These are phyloP conservation scores for Engraulis encrasicolus DNA, from an alignment of 2,113 vertebrate species.

Conservation along the genomic window DNA sequence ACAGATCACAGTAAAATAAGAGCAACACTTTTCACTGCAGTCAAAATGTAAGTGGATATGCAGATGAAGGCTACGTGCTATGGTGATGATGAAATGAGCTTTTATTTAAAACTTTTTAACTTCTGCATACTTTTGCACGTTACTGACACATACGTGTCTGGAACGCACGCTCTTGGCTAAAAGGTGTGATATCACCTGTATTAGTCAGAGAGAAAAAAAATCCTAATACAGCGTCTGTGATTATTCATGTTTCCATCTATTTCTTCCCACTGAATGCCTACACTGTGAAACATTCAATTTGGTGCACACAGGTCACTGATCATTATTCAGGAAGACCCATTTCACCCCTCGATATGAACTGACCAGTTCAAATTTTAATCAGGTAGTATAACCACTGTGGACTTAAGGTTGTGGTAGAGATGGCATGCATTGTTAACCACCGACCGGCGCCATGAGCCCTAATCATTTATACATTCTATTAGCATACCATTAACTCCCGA, in stretches of 20 bases:
- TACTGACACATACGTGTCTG: too few relatives aligned
- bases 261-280: background rate
- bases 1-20: too few relatives aligned
- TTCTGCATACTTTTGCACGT: too few relatives aligned
- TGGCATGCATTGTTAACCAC: background rate
- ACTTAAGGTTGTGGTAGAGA: background rate
- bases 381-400: background rate
- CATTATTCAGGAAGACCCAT: background rate
- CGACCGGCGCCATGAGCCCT: background rate
- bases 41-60: too few relatives aligned
- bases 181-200: background rate
- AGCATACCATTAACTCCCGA: background rate
- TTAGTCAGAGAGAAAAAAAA: too few relatives aligned
- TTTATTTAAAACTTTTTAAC: too few relatives aligned
- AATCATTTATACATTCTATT: background rate
- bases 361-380: background rate
- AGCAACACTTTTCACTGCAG: too few relatives aligned
- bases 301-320: background rate
- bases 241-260: background rate
- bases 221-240: too few relatives aligned
- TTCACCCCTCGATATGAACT: background rate
- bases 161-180: background rate
- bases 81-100: too few relatives aligned
- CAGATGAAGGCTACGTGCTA: too few relatives aligned
- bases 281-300: background rate